phyloP scores from a whole-genome alignment of 2,888 invertebrate genomes.

The Tenthredo livida region DNA sequence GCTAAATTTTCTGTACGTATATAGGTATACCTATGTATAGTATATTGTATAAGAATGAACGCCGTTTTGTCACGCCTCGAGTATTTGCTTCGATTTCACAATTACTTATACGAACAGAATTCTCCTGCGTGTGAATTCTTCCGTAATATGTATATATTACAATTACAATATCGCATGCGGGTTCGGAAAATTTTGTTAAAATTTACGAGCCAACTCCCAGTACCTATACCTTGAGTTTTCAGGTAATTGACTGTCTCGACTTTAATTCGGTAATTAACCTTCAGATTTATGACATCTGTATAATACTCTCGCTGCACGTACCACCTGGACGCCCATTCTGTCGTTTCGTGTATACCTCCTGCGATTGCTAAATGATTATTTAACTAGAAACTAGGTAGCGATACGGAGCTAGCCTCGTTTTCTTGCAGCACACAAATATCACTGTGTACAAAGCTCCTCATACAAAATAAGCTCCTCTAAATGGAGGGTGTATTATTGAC shows the following conservation, averaged over 20 bases:
- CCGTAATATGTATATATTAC: neutral
- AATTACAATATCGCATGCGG: neutral
- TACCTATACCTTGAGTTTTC: constrained; percentile 18
- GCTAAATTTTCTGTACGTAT: neutral
- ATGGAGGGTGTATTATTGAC: neutral
- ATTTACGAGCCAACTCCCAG: neutral
- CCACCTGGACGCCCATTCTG: constrained; percentile 12
- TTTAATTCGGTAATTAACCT: constrained; percentile 47
- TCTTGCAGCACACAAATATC: constrained; percentile 5
- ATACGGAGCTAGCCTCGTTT: neutral
- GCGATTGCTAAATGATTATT: constrained; percentile 41
- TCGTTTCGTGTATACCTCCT: constrained; percentile 1
- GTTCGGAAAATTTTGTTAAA: neutral
- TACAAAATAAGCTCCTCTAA: neutral
- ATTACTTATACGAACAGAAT: neutral
- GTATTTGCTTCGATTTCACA: constrained; percentile 34
- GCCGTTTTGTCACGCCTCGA: constrained; percentile 13
- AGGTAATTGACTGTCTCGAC: constrained; percentile 41
- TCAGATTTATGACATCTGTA: constrained; percentile 40
- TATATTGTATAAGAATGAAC: constrained; percentile 15
- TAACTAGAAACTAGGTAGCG: neutral
- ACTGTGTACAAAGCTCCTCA: neutral
- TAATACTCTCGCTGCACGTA: constrained; percentile 28
- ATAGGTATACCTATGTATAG: too few relatives aligned
- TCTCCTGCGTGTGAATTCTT: neutral